Conservation (phyloP, 2,888 invertebrate species). For the Ariolimax columbianus region DNA sequence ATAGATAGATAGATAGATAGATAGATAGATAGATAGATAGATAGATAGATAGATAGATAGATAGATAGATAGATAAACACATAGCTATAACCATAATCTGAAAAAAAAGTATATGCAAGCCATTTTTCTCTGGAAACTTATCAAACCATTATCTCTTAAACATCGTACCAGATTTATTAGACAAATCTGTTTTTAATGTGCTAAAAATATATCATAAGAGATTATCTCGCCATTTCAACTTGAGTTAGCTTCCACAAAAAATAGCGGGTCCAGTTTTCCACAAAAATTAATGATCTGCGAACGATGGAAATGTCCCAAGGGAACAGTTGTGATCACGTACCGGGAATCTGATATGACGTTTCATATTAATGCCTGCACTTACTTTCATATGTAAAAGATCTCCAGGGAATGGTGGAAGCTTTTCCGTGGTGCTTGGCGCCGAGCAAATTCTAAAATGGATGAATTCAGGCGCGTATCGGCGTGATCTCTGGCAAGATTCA, state of each 20-base stretch:
- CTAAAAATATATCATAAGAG: neutral
- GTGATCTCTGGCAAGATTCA: neutral
- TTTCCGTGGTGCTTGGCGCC: neutral
- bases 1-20: neutral
- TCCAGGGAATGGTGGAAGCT: neutral
- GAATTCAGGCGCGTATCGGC: neutral
- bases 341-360: neutral
- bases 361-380: neutral
- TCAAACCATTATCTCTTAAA: neutral
- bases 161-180: neutral
- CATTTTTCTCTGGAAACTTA: neutral
- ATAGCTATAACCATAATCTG: neutral
- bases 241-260: neutral
- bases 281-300: neutral
- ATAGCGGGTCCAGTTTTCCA: neutral
- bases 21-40: neutral
- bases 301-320: neutral
- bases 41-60: neutral
- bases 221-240: neutral
- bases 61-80: constrained; percentile 1
- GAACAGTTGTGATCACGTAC: neutral
- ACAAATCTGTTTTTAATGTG: neutral
- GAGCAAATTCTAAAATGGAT: neutral
- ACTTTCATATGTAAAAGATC: constrained; percentile 9
- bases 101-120: too few species aligned